Evolutionary conservation across 1,140 invertebrate species (phyloP), one percentile per base, ranked within the genome.

Genomic region (Mycetomoellerius zeteki): DNA sequence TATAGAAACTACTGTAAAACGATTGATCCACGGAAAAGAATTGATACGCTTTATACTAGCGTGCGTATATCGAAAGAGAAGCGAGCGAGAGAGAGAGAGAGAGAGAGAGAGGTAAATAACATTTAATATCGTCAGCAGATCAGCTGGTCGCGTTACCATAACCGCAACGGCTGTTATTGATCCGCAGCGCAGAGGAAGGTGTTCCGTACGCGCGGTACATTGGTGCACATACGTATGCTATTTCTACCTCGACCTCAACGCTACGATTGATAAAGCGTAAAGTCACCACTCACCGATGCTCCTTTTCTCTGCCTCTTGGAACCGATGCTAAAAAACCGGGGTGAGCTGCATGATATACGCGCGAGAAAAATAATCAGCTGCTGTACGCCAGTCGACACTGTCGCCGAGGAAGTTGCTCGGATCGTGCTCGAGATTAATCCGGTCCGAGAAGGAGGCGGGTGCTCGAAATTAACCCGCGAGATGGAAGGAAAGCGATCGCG

Each of bases 311-410:
- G 37, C 72, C 86, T 64, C 88, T 76, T 78, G 89, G 77, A 92
- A 90, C 88, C 77, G 87, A 92, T 94, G 94, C 94, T 95, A 95
- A 94, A 95, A 95, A 94, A 94, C 93, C 80, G 91, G 89, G 50
- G 89, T 67, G 77, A 90, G 78, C 91, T 90, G 90, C 94, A 95
- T 94, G 85, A 54, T 92, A 90, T 82, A 50, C 76, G 73, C 33
- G 88, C 50, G 50, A 19, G 77, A 82, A 89, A 89, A 90, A 43
- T 5, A 72, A 72, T 58, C n/a, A 37, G 52, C 52, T 43, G 78
- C 24, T 50, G 62, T 43, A 19, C 3, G 33, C 12, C 27, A 47
- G 62, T 56, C 52, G 16, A 16, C 47, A 4, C 47, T 21, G 77
- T 62, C 58, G 14, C 64, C 30, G 37, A 12, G 37, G 16, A 76